Conservation (phyloP, 2,888 invertebrate genomes). For the Nycteola revayana region DNA sequence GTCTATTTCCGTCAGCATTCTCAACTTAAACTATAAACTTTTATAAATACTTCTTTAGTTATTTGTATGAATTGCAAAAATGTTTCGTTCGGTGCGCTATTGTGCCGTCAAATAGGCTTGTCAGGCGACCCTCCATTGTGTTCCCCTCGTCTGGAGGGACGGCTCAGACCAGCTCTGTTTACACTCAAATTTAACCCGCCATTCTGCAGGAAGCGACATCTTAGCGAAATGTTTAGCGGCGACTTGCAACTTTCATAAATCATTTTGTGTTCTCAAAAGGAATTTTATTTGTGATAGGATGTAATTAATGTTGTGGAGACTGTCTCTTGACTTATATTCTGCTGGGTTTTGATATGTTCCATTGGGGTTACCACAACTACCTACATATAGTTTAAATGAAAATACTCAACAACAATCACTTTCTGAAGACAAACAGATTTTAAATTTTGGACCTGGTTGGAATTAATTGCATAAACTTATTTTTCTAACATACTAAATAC, state of each 20-base stretch:
- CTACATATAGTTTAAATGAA: too few relatives aligned
- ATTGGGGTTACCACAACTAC: too few relatives aligned
- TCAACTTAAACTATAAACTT: too few relatives aligned
- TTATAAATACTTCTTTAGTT: conserved; percentile 1
- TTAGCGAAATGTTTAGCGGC: conserved; percentile 4
- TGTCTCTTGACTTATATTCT: too few relatives aligned
- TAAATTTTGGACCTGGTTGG: too few relatives aligned
- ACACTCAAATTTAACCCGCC: conserved; percentile 16
- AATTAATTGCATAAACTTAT: too few relatives aligned
- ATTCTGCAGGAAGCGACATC: conserved; percentile 4
- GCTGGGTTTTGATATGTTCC: too few relatives aligned
- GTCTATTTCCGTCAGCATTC: too few relatives aligned
- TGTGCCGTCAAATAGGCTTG: conserved; percentile 19
- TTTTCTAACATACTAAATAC: too few relatives aligned
- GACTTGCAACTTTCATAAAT: conserved; percentile 2
- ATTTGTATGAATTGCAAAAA: conserved; percentile 18
- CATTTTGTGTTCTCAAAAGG: background rate
- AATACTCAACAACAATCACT: too few relatives aligned
- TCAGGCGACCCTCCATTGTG: conserved; percentile 14
- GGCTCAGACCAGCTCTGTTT: conserved; percentile 18
- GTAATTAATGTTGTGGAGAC: too few relatives aligned
- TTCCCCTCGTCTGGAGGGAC: conserved; percentile 10
- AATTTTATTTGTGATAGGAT: background rate
- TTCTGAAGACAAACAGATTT: too few relatives aligned
- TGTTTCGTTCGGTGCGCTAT: conserved; percentile 11